Base-by-base conservation (phyloP, 2,888 invertebrate genomes). In the Fabriciana adippe region DNA sequence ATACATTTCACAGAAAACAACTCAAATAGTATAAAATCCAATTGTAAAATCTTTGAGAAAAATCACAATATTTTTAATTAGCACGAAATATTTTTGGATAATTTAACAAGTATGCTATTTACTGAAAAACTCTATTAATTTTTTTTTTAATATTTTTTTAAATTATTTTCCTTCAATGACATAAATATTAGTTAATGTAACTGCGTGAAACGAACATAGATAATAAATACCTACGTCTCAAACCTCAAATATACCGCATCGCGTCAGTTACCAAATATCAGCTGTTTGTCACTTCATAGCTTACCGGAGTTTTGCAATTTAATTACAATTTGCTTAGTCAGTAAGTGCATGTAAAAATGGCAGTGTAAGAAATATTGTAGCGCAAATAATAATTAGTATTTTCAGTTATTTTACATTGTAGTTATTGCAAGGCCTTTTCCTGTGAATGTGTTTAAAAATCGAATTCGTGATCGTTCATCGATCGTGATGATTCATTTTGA, bases 211-310 rank as follows among this genome's bases (percentile, higher is more conserved):
- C n/a, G 53, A 57, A 45, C 26, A 5, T 13, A 47, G 14, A 31
- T 21, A 13, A 21, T 41, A 41, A 41, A 41, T 41, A n/a, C n/a
- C n/a, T n/a, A 53, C 21, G 53, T 45, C 45, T 41, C 8, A 6
- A 35, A 6, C 35, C 1, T 6, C 6, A 11, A 41, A 6, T 45
- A 45, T 35, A 15, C 48, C 48, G 64, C 48, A 50, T 55, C 18
- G 48, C 62, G 45, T 54, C 26, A 47, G 5, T 1, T 8, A 8
- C 2, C 2, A 41, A 15, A 35, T 15, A 51, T 54, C 68, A 69
- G 68, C 68, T 69, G 68, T 54, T 68, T 66, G 56, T 57, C 54
- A 54, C 21, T 56, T 62, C 51, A 3, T 41, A 47, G 26, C 16
- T 53, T 18, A 47, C 45, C 45, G 57, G 57, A n/a, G 26, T 26